Percentiles rank a stretch among this genome's conserved stretches.
phyloP scores from a whole-genome alignment of 2,797 vertebrate genomes.

The Galago senegalensis region DNA sequence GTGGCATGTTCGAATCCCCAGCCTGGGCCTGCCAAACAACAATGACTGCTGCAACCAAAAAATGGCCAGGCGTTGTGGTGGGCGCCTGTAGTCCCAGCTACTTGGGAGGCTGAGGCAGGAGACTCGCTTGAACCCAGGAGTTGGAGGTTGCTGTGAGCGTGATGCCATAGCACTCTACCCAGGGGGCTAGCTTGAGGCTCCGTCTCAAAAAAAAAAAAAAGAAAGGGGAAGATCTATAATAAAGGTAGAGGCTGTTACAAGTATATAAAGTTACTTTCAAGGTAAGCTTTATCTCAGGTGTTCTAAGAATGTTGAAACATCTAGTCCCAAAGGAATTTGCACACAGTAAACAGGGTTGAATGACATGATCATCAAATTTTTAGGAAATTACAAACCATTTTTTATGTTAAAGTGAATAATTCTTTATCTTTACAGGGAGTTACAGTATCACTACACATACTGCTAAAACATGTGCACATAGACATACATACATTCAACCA shows the following conservation, averaged over 20 bases:
- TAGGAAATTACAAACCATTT: not conserved
- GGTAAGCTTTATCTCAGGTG: not conserved
- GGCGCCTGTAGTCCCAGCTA: too few species aligned
- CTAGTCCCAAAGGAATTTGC: not conserved
- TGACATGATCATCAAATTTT: not conserved
- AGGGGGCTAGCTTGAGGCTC: too few species aligned
- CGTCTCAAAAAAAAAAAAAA: not conserved
- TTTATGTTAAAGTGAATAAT: constrained; percentile 11
- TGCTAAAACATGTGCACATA: not conserved
- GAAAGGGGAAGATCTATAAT: not conserved
- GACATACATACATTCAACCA: not conserved
- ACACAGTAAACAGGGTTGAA: not conserved
- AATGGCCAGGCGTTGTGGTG: too few species aligned
- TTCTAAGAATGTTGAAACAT: not conserved
- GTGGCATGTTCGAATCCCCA: too few species aligned
- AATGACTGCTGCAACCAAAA: too few species aligned
- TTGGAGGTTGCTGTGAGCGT: too few species aligned
- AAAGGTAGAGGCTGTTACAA: not conserved
- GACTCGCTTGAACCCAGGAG: too few species aligned
- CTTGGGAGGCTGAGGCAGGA: too few species aligned
- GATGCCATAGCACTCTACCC: too few species aligned
- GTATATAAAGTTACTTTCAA: not conserved
- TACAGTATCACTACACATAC: not conserved
- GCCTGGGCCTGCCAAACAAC: too few species aligned
- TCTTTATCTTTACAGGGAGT: not conserved